These are phyloP conservation scores for Archilochus colubris DNA, from an alignment of 2,113 vertebrate species.

Conservation along the genomic window DNA sequence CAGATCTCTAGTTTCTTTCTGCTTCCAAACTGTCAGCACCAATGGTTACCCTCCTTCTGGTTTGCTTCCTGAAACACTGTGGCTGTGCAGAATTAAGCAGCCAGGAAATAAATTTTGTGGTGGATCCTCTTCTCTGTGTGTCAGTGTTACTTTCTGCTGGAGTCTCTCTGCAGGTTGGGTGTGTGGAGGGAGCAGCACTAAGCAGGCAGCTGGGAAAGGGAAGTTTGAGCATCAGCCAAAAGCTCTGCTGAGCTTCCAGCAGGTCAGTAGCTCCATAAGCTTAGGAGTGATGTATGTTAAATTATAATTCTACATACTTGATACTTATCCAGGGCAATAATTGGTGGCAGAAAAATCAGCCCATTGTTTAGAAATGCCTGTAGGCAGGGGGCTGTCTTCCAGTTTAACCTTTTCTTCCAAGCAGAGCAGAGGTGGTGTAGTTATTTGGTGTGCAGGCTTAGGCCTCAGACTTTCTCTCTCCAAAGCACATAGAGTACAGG, in stretches of 20 bases:
- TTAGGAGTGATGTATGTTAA: conserved; percentile 19
- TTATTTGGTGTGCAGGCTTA: not conserved
- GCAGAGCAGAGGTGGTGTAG: conserved; percentile 6
- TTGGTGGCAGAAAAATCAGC: conserved; percentile 54
- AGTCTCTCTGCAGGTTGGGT: not conserved
- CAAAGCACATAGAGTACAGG: accelerated
- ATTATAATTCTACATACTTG: conserved; percentile 50
- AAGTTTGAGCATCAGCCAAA: not conserved
- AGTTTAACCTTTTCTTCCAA: conserved; percentile 25
- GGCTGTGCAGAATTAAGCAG: not conserved
- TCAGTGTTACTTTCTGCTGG: accelerated
- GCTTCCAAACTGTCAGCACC: not conserved
- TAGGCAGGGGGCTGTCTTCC: conserved; percentile 47
- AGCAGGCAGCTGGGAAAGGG: not conserved
- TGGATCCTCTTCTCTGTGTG: accelerated
- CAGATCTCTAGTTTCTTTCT: not conserved
- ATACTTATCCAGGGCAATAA: conserved; percentile 51
- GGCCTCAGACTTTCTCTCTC: not conserved
- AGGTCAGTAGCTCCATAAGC: conserved; percentile 31
- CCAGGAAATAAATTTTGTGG: not conserved
- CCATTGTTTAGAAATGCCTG: conserved; percentile 42
- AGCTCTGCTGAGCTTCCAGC: not conserved
- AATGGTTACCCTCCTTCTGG: not conserved
- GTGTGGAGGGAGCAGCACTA: not conserved
- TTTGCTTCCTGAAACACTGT: not conserved